phyloP scores from a whole-genome alignment of 1,140 invertebrate genomes.

The Leptinotarsa lineolata region DNA sequence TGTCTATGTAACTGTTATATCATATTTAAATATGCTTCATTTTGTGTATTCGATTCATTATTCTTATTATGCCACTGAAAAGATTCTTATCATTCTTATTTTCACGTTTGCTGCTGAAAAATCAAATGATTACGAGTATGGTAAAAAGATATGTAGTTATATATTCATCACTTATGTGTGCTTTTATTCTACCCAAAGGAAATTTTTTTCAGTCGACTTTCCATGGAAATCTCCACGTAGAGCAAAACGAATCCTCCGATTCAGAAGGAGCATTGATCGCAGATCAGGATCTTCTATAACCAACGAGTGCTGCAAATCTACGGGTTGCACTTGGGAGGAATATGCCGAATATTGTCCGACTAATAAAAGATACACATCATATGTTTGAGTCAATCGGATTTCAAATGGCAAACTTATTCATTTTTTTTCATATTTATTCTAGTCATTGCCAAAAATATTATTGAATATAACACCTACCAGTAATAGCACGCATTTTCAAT shows the following conservation, averaged over 20 bases:
- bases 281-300: slow-evolving; percentile 56
- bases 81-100: too few species aligned
- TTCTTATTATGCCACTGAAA: too few species aligned
- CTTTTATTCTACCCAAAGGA: background rate
- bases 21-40: too few species aligned
- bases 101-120: too few species aligned
- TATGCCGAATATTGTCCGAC: slow-evolving; percentile 68
- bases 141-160: background rate
- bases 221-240: slow-evolving; percentile 54
- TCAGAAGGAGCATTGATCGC: slow-evolving; percentile 40
- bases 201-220: slow-evolving; percentile 37
- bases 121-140: too few species aligned
- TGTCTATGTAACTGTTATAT: too few species aligned
- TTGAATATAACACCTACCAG: too few species aligned
- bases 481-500: too few species aligned
- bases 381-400: background rate
- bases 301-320: slow-evolving; percentile 63
- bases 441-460: too few species aligned
- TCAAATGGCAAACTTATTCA: background rate
- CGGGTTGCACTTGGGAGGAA: slow-evolving; percentile 68
- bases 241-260: slow-evolving; percentile 55
- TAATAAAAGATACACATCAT: slow-evolving; percentile 57
- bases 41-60: too few species aligned
- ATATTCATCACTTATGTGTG: background rate
- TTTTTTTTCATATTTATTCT: background rate